Evolutionary conservation across 2,888 invertebrate species (phyloP), one percentile per base, ranked within the genome.

Genomic region (Salticus scenicus): DNA sequence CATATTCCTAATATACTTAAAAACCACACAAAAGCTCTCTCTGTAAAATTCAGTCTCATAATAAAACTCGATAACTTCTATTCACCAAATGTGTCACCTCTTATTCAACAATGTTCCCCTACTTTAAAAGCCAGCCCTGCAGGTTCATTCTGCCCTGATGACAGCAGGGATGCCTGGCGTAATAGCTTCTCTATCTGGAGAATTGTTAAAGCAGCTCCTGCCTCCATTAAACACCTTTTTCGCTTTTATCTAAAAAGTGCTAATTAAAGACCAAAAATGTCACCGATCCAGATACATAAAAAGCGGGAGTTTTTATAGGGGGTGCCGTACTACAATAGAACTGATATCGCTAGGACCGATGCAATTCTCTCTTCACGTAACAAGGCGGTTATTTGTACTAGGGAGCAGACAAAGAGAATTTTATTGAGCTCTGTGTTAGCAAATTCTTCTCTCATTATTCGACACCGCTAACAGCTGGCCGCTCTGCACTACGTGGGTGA

Each of bases 321-420:
- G 66, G 31, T n/a, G 63, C 27, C 20, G n/a, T 1, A 66, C 14
- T n/a, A 66, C 66, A 66, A 66, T 31, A 30, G 66, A 17, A 7
- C 14, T 66, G 31, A 4, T 78, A 63, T 70, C 41, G 20, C 2
- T 41, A 69, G 63, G 70, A 70, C 63, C 78, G n/a, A n/a, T n/a
- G n/a, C n/a, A n/a, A n/a, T n/a, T 37, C 30, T 24, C 28, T 17
- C 33, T 70, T 78, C 69, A 71, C 37, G 57, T 27, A 70, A 78
- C 78, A 63, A 20, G 41, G n/a, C 28, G 42, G 27, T 47, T 76
- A 33, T 78, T 78, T 78, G 78, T 70, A 57, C 78, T n/a, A 28
- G 30, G 57, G 57, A n/a, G n/a, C n/a, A n/a, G n/a, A n/a, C n/a
- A n/a, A n/a, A n/a, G n/a, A n/a, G 24, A 24, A 24, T 57, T 57